Evolutionary conservation across 1,140 invertebrate species (phyloP), one percentile per base, ranked within the genome.

Genomic region (Brachionus sp.): DNA sequence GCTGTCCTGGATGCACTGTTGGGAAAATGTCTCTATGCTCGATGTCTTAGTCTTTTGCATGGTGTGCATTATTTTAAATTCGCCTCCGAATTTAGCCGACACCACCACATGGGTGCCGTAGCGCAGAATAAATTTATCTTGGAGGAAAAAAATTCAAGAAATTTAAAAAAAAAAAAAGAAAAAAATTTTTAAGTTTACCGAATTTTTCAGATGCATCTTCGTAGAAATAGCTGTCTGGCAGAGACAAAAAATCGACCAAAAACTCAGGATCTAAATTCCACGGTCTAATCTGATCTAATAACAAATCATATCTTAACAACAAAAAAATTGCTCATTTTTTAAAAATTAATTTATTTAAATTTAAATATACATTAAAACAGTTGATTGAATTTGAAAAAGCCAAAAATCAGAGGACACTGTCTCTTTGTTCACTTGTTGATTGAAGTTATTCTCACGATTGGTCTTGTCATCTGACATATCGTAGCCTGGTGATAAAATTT

Each of bases 51-150:
- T 42, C 25, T 80, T 80, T 6, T 80, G 77, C 77, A 57, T 80
- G 7, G 77, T 80, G 19, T 62, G 77, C 77, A 80, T 80, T 80
- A 80, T 80, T 44, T 80, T 80, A 23, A 80, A 80, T 44, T 80
- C 77, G 19, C 77, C 77, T 0, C 77, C 77, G 25, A 80, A 80
- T 80, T 80, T 80, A 7, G 77, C 77, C n/a, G 77, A 80, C 12
- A 80, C 77, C 10, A 66, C 77, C 16, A 80, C 77, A 39, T 80
- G 77, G 16, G 77, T 80, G 57, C 77, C 77, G 35, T 80, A 80
- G 5, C 77, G 25, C 7, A 57, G 35, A n/a, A 80, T 80, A 25
- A 80, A 80, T 39, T 44, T 57, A 39, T 80, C 75, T n/a, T n/a
- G n/a, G n/a, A n/a, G n/a, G n/a, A n/a, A n/a, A n/a, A n/a, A n/a